A percentile compares a stretch with the other conserved stretches of the same genome.
phyloP scores from a whole-genome alignment of 2,797 vertebrate genomes.

The Labeo calbasu region DNA sequence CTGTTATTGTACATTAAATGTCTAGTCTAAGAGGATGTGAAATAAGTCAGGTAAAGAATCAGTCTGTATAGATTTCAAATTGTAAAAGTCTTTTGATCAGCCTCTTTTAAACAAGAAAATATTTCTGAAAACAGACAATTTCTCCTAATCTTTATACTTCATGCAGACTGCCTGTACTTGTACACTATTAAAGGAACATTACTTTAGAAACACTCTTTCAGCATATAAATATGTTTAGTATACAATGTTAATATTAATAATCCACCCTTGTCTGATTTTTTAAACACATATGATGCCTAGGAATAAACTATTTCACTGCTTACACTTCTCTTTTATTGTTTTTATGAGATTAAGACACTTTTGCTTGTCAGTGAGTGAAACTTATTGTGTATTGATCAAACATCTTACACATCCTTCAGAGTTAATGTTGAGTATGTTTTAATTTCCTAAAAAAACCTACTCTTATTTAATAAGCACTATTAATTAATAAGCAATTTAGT shows the following conservation, averaged over 20 bases:
- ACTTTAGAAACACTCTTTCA: background rate
- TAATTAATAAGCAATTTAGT: too few relatives aligned
- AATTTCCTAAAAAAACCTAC: too few relatives aligned
- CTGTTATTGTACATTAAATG: conserved; percentile 24
- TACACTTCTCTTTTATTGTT: background rate
- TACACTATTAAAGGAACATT: background rate
- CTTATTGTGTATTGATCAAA: background rate
- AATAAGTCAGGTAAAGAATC: too few relatives aligned
- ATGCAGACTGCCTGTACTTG: background rate
- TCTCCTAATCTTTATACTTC: background rate
- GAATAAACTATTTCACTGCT: background rate
- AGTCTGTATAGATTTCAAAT: background rate
- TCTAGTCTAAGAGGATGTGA: background rate
- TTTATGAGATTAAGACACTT: background rate
- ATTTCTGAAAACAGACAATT: background rate
- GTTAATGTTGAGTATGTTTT: background rate
- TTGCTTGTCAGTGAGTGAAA: background rate
- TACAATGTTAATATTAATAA: too few relatives aligned
- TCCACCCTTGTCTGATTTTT: too few relatives aligned
- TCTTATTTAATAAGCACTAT: too few relatives aligned
- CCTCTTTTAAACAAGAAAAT: background rate
- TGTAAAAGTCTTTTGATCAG: background rate
- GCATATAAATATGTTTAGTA: background rate
- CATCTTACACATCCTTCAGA: too few relatives aligned
- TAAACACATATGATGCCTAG: background rate